Conservation (phyloP, 1,140 invertebrate genomes). For the Drosophila bifasciata region DNA sequence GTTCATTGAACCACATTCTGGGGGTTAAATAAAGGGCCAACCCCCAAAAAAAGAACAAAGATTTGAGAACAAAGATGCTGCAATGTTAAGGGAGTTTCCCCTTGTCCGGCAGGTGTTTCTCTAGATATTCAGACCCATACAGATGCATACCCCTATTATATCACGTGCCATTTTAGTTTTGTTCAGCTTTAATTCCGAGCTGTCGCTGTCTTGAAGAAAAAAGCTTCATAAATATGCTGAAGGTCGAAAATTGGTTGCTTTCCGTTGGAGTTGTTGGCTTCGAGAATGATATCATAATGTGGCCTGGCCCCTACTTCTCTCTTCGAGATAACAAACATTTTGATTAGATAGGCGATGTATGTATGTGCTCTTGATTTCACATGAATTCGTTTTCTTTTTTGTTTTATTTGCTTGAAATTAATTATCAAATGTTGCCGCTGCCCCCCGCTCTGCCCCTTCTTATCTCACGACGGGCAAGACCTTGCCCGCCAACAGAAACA, state of each 20-base stretch:
- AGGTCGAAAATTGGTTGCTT: constrained; percentile 55
- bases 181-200: constrained; percentile 31
- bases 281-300: constrained; percentile 74
- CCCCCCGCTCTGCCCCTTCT: constrained; percentile 6
- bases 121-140: not conserved
- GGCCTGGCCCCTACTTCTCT: constrained; percentile 9
- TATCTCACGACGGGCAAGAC: constrained; percentile 32
- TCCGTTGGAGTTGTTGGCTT: constrained; percentile 26
- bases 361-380: constrained; percentile 26
- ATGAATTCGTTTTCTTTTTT: constrained; percentile 32
- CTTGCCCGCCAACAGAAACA: constrained; percentile 41
- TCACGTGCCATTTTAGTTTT: constrained; percentile 61
- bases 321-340: constrained; percentile 68
- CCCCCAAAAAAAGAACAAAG: constrained; percentile 25
- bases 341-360: constrained; percentile 59
- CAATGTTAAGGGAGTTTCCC: constrained; percentile 5
- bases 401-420: constrained; percentile 61
- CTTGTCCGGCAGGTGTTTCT: constrained; percentile 48
- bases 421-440: constrained; percentile 56
- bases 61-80: constrained; percentile 25
- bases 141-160: constrained; percentile 23
- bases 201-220: constrained; percentile 36
- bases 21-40: constrained; percentile 46
- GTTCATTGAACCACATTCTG: constrained; percentile 42
- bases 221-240: constrained; percentile 69